Percentiles rank a stretch among this genome's conserved stretches.
phyloP scores from a whole-genome alignment of 2,113 vertebrate genomes.

The Scopus umbretta region DNA sequence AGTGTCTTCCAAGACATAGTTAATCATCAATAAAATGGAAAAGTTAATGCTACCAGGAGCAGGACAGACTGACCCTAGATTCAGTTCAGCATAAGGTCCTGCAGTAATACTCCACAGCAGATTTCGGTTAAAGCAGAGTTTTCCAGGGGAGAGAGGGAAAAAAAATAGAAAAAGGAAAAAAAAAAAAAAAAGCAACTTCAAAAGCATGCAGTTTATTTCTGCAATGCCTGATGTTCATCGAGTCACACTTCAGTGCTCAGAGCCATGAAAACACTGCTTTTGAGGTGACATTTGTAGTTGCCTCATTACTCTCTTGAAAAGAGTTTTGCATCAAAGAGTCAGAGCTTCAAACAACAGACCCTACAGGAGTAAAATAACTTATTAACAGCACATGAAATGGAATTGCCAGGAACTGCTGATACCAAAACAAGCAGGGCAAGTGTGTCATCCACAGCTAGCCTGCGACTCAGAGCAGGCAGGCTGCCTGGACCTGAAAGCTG shows the following conservation, averaged over 20 bases:
- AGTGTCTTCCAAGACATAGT: not conserved
- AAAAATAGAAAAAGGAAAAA: not conserved
- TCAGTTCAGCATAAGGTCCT: not conserved
- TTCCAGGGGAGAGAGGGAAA: constrained; percentile 14
- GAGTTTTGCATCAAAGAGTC: constrained; percentile 76
- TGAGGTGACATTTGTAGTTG: constrained; percentile 73
- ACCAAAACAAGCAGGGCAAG: not conserved
- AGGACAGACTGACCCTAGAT: not conserved
- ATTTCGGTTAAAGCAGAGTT: constrained; percentile 23
- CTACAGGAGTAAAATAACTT: constrained; percentile 47
- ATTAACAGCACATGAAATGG: constrained; percentile 49
- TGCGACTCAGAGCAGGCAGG: not conserved
- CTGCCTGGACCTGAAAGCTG: not conserved
- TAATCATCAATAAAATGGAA: not conserved
- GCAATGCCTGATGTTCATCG: constrained; percentile 69
- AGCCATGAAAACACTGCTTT: constrained; percentile 66
- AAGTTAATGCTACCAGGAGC: not conserved
- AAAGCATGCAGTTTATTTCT: constrained; percentile 67
- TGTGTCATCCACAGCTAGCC: not conserved
- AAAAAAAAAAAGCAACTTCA: not conserved
- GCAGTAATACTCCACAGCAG: not conserved
- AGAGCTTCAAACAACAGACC: constrained; percentile 64
- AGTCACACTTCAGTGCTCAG: constrained; percentile 72
- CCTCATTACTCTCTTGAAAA: constrained; percentile 80
- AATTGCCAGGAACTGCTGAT: not conserved